These are phyloP conservation scores for Chloroceryle amazona DNA, from an alignment of 2,797 vertebrate species.

Conservation along the genomic window DNA sequence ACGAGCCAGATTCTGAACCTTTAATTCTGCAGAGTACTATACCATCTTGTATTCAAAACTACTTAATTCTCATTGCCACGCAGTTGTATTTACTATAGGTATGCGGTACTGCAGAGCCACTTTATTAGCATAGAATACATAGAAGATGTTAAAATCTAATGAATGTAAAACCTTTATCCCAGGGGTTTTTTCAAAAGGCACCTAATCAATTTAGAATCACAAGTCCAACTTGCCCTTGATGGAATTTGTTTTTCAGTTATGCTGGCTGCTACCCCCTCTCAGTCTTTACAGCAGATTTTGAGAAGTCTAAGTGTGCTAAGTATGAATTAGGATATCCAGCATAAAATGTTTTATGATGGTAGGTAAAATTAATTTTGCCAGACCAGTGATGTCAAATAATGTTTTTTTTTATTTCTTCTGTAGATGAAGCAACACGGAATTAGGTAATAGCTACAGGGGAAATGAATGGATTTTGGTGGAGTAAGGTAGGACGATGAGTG, in stretches of 20 bases:
- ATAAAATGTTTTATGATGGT: neutral
- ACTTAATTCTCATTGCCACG: fast-evolving
- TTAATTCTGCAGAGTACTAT: neutral
- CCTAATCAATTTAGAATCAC: neutral
- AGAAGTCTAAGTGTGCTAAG: neutral
- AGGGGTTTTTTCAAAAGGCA: neutral
- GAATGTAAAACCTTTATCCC: neutral
- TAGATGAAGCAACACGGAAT: neutral
- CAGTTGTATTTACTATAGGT: neutral
- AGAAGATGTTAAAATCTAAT: neutral
- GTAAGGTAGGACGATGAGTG: neutral
- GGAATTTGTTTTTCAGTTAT: neutral
- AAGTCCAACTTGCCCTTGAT: neutral
- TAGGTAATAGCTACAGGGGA: neutral
- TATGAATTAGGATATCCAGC: neutral
- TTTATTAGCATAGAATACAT: neutral
- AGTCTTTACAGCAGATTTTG: neutral
- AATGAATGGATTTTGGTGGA: neutral
- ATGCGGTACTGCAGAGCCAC: neutral
- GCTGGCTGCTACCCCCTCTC: fast-evolving
- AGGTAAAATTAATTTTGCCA: neutral
- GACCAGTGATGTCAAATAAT: neutral
- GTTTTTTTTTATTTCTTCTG: neutral
- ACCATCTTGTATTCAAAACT: neutral
- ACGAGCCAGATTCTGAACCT: neutral